These are phyloP conservation scores for Dicranocentrus wangi DNA, from an alignment of 2,888 invertebrate species.

Conservation along the genomic window DNA sequence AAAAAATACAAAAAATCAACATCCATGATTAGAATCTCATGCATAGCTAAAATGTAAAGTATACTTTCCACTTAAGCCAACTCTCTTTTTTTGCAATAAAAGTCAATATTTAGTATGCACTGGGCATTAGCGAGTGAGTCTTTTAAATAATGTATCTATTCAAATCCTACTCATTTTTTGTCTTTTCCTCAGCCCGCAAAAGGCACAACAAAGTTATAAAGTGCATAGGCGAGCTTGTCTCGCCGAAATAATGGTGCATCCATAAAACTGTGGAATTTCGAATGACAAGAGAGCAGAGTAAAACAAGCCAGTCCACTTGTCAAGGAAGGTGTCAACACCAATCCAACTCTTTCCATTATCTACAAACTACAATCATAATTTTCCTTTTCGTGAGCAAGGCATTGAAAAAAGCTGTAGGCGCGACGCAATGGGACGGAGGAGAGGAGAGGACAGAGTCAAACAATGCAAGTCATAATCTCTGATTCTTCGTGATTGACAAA, in stretches of 20 bases:
- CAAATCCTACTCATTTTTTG: neutral
- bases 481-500: slow-evolving; percentile 49
- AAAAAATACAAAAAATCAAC: slow-evolving; percentile 32
- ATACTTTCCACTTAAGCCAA: neutral
- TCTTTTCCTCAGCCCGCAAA: neutral
- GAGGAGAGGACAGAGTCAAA: no score
- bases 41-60: slow-evolving; percentile 37
- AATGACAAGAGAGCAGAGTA: slow-evolving; percentile 10
- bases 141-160: neutral
- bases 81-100: neutral
- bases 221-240: slow-evolving; percentile 20
- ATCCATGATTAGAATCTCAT: slow-evolving; percentile 51
- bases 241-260: slow-evolving; percentile 35
- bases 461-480: no score
- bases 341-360: slow-evolving; percentile 20
- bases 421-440: slow-evolving; percentile 20
- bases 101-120: neutral
- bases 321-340: slow-evolving; percentile 58
- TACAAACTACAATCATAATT: neutral
- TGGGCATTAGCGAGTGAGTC: neutral
- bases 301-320: slow-evolving; percentile 62
- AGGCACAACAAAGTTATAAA: neutral
- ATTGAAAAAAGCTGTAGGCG: slow-evolving; percentile 38
- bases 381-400: neutral
- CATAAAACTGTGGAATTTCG: slow-evolving; percentile 46